These are phyloP conservation scores for Muscicapa striata DNA, from an alignment of 2,797 vertebrate genomes.

Conservation along the genomic window DNA sequence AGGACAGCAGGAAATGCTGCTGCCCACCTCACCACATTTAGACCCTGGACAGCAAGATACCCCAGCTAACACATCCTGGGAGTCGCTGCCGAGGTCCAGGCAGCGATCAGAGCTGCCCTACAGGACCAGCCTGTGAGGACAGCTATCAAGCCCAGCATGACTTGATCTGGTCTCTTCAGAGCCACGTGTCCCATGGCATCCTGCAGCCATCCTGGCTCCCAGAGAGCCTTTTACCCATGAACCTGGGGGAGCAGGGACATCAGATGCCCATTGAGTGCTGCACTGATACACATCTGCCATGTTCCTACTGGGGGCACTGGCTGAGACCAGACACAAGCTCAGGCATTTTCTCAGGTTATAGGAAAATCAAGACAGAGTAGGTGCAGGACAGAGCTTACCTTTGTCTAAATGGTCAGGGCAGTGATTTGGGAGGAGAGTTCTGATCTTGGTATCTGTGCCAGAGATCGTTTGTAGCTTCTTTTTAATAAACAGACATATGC, in stretches of 20 bases:
- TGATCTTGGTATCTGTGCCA: not conserved
- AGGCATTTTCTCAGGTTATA: not conserved
- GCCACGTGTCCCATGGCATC: not conserved
- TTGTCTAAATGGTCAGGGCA: not conserved
- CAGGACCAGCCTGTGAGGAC: not conserved
- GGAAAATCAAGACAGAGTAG: not conserved
- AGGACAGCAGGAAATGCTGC: not conserved
- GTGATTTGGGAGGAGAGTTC: not conserved
- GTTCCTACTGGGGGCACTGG: not conserved
- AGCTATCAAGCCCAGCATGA: not conserved
- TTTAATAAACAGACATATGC: not conserved
- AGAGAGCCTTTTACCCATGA: not conserved
- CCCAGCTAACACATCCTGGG: not conserved
- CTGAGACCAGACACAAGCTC: not conserved
- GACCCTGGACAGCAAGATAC: not conserved
- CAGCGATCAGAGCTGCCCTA: not conserved
- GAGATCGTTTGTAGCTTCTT: not conserved
- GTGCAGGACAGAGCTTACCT: not conserved
- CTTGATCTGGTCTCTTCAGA: not conserved
- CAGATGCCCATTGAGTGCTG: not conserved
- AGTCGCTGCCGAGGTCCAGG: accelerated
- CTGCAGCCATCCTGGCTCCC: not conserved
- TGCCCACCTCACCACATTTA: not conserved
- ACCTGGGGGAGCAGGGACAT: not conserved
- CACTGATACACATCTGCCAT: accelerated